Evolutionary conservation across 2,113 vertebrate genomes (phyloP).

Genomic region (Paracanthobrama guichenoti): DNA sequence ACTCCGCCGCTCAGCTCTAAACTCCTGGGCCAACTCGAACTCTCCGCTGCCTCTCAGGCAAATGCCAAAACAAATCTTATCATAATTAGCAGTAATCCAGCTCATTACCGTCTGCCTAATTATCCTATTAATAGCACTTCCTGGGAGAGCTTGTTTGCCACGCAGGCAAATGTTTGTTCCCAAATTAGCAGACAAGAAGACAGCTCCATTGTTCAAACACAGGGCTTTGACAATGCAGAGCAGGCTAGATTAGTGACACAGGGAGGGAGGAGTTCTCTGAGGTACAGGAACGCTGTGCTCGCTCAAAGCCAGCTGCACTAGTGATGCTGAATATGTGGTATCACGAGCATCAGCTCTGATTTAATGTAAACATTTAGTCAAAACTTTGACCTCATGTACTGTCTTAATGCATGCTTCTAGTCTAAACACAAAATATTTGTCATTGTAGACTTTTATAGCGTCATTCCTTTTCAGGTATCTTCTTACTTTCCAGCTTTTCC

Average conservation of each 20-base stretch:
- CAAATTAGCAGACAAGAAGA: constrained; percentile 97
- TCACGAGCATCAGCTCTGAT: constrained; percentile 3
- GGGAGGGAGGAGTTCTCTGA: constrained; percentile 44
- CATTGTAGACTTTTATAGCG: neutral
- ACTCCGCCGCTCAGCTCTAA: constrained; percentile 81
- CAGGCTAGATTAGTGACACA: constrained; percentile 79
- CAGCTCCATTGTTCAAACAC: constrained; percentile 93
- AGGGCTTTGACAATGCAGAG: constrained; percentile 83
- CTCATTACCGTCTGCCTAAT: constrained; percentile 99
- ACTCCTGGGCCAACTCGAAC: constrained; percentile 91
- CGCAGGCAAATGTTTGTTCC: constrained; percentile 99
- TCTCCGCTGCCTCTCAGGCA: constrained; percentile 90
- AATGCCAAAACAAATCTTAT: constrained; percentile 99
- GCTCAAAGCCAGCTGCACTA: neutral
- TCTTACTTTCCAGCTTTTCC: neutral
- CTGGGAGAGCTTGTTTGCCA: constrained; percentile 93
- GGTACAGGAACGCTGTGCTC: constrained; percentile 5
- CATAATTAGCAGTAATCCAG: constrained; percentile 98
- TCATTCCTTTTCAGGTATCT: neutral
- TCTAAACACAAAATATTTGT: neutral
- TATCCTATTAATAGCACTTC: constrained; percentile 99
- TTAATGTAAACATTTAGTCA: neutral
- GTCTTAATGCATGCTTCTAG: neutral
- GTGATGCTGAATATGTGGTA: neutral
- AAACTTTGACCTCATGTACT: neutral